Base-by-base conservation (phyloP, 2,113 vertebrate species). In the Ailurus styani region DNA sequence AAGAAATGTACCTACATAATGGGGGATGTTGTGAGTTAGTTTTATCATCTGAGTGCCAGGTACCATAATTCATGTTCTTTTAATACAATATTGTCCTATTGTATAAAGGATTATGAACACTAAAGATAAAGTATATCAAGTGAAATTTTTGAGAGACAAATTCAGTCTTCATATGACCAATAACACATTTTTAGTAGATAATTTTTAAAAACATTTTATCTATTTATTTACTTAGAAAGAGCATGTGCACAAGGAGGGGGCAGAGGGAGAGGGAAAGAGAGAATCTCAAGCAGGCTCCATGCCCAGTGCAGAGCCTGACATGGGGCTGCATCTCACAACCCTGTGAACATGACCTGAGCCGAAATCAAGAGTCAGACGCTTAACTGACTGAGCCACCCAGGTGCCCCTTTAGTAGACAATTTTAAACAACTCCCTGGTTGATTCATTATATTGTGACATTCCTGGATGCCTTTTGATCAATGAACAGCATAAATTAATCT, bases 401-500 rank as follows among this genome's bases (percentile, higher is more conserved):
- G 18, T 0, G 34, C 15, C 66, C 66, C 66, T 68, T 87, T 91
- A 68, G 34, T 68, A 20, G 66, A 68, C 66, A 64, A 87, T 94
- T 96, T 95, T 91, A 66, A 94, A 75, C 15, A 87, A 29, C 25
- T 96, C 18, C 29, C 27, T 60, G 12, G 8, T 73, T 9, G 6
- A 75, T 75, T 82, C 14, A 82, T 75, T 91, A 50, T 66, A 79
- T 82, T 75, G 7, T 90, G 31, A 79, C 77, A 52, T 83, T 82
- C 27, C 68, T 94, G 87, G 17, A 66, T 82, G 42, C 13, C 60
- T 78, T 92, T 88, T 95, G 64, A 93, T 86, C 17, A 86, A 3
- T 86, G 85, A 81, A 93, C 37, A 93, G 55, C 34, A 73, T 95
- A 82, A 85, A 54, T 87, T 91, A 92, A 68, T 83, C 77, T 96